A percentile compares a stretch with the other conserved stretches of the same genome.
These are phyloP conservation scores for Bimastos eiseni DNA, from an alignment of 2,888 invertebrate species.

Conservation along the genomic window DNA sequence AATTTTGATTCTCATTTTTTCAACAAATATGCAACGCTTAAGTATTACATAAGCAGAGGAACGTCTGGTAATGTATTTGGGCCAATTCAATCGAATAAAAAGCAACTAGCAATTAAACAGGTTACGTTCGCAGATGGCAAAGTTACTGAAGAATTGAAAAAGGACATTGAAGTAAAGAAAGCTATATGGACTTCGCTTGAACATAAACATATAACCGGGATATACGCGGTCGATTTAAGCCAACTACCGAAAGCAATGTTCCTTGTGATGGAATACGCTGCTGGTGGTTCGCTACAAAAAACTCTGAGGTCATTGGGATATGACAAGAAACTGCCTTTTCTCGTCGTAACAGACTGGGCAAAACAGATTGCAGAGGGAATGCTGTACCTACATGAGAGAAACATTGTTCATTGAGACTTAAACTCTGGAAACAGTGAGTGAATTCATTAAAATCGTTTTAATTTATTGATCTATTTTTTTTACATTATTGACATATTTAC, in stretches of 20 bases:
- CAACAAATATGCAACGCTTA: background rate
- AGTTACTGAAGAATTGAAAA: background rate
- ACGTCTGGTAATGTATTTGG: background rate
- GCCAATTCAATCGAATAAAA: background rate
- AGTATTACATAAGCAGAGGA: background rate
- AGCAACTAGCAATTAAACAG: background rate
- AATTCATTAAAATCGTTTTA: too few species aligned
- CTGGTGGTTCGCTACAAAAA: background rate
- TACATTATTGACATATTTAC: too few species aligned
- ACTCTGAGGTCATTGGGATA: background rate
- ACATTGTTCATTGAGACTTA: background rate
- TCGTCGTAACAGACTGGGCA: background rate
- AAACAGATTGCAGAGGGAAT: background rate
- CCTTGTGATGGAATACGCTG: background rate
- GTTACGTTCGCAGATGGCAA: background rate
- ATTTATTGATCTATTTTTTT: too few species aligned
- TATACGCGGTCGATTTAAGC: background rate
- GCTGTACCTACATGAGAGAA: background rate
- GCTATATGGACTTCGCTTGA: background rate
- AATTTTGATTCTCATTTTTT: background rate
- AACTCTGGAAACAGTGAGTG: background rate
- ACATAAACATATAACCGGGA: background rate
- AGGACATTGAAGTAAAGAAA: background rate
- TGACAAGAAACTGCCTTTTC: background rate
- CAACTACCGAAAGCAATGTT: background rate